Base-by-base conservation (phyloP, 2,888 invertebrate species). In the Clusia tigrina region DNA sequence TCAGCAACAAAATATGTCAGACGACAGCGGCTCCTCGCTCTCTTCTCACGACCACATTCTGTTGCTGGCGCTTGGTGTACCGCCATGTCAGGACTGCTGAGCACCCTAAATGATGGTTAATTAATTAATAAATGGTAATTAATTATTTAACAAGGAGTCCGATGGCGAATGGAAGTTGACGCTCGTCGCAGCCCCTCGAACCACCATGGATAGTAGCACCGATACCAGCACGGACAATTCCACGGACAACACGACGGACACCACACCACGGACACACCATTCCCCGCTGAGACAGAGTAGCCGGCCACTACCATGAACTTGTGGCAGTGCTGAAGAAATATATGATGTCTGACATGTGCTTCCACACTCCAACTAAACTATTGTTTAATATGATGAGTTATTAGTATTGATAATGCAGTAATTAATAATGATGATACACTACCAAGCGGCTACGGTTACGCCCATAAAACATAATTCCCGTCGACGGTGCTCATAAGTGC, bases 81-180 rank as follows among this genome's bases (percentile, higher is more conserved):
- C 42, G 42, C 42, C 9, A n/a, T n/a, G n/a, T n/a, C n/a, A n/a
- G n/a, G n/a, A n/a, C n/a, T 74, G 74, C 74, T n/a, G n/a, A n/a
- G n/a, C 67, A 68, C 71, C 67, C 71, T 65, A 65, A 54, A 69
- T 66, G 63, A 63, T 71, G 70, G 69, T 70, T 78, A 79, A 78
- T 78, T 78, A 80, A 79, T 78, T 79, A 79, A 78, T 79, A 75
- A 70, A 71, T 79, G 77, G 72, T 75, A 78, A 80, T 78, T 79
- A 79, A 78, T 80, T 76, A 78, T 73, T 71, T 72, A 74, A 72
- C 74, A 67, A 67, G 71, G 67, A n/a, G n/a, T n/a, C n/a, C n/a
- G n/a, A n/a, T n/a, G n/a, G n/a, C n/a, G n/a, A n/a, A n/a, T n/a
- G n/a, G n/a, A n/a, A n/a, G n/a, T n/a, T n/a, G n/a, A n/a, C n/a